Conservation (phyloP, 2,113 vertebrate species). For the Crotophaga sulcirostris region DNA sequence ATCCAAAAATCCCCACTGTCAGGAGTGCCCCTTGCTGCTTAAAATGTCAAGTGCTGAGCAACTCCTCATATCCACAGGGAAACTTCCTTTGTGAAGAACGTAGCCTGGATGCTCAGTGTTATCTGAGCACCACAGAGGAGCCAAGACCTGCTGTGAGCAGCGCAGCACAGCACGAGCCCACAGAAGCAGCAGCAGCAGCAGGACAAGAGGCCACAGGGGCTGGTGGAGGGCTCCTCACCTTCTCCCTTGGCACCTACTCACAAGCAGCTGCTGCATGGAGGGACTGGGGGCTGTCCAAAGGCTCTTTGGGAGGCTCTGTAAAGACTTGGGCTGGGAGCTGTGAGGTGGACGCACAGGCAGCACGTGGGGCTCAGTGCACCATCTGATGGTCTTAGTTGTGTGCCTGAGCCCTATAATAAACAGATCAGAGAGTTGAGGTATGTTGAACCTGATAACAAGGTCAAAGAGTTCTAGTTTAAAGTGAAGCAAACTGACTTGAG, state of each 20-base stretch:
- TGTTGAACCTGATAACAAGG: neutral
- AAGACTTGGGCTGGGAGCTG: neutral
- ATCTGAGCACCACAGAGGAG: neutral
- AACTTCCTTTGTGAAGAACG: neutral
- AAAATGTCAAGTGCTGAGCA: neutral
- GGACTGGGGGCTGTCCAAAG: neutral
- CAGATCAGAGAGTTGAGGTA: neutral
- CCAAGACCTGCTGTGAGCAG: neutral
- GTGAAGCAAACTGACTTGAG: neutral
- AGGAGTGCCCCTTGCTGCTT: neutral
- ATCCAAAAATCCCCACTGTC: neutral
- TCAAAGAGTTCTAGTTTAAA: neutral
- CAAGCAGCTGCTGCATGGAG: neutral
- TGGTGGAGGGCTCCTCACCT: neutral
- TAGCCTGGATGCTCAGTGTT: neutral
- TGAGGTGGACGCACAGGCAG: neutral
- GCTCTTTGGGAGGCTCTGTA: neutral
- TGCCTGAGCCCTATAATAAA: neutral
- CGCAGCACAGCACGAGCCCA: fast-evolving
- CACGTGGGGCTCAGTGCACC: conserved; percentile 18
- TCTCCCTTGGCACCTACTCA: neutral
- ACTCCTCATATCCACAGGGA: neutral
- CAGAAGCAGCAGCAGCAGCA: neutral
- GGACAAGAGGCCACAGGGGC: neutral
- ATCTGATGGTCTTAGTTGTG: neutral